Evolutionary conservation across 37 sponge, comb jelly and placozoan species (phyloP), one percentile per base, ranked within the genome.

Genomic region (Aphrocallistes beatrix): DNA sequence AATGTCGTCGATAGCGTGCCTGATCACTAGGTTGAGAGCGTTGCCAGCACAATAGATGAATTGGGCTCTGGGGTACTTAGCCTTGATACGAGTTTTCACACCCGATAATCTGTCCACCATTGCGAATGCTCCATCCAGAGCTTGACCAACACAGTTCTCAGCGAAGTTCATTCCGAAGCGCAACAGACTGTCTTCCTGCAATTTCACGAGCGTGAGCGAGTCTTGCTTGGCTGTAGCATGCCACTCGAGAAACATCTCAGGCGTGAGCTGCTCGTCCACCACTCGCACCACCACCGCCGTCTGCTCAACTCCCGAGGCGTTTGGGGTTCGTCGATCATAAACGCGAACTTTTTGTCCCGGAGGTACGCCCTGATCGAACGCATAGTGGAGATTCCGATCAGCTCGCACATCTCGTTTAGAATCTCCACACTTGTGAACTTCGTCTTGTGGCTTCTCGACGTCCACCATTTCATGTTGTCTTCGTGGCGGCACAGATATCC

Each of bases 21-120:
- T 47, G 49, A 47, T 47, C 49, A 47, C 49, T 21, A 47, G 49
- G 49, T 13, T 47, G 49, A 47, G 49, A 47, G 49, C 49, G 49
- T 47, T 13, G 17, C 49, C 17, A 47, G 49, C 17, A 47, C 17
- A 17, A 47, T 47, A 47, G 49, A 60, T 60, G 75, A 60, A 83
- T 13, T 37, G 89, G 85, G 25, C 82, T 89, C 82, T 87, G 45
- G 87, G 84, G 84, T 84, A 84, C 38, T 87, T 51, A 25, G 48
- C 42, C 51, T 34, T 38, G 51, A 90, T 88, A 37, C 83, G 84
- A 47, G 91, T 88, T 49, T 51, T 86, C 37, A 48, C 83, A 51
- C 91, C 91, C 39, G 81, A 40, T 45, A 32, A 34, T 49, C 38
- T 42, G 6, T 88, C 90, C 37, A 84, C 84, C 90, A 88, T 90